A percentile compares a stretch with the other conserved stretches of the same genome.
These are phyloP conservation scores for Callospermophilus lateralis DNA, from an alignment of 2,113 vertebrate genomes.

Conservation along the genomic window DNA sequence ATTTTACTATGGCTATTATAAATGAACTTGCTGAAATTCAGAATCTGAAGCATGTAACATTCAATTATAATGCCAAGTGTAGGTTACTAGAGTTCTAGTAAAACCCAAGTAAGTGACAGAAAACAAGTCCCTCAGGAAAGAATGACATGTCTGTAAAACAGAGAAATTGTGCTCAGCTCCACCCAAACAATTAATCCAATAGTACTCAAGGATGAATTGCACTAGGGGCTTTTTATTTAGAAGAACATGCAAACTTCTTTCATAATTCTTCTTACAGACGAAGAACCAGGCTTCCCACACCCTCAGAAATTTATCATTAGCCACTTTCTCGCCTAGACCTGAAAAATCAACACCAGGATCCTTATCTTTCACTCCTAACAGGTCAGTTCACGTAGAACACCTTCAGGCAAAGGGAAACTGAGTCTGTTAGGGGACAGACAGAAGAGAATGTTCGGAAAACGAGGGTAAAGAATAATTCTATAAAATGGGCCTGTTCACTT, in stretches of 20 bases:
- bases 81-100: neutral
- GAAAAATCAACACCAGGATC: neutral
- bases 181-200: neutral
- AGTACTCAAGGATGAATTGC: accelerated
- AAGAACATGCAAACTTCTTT: neutral
- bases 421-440: no score
- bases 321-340: neutral
- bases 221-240: accelerated
- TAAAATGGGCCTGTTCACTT: no score
- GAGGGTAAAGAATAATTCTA: no score
- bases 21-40: neutral
- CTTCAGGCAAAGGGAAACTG: neutral
- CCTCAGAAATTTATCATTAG: neutral
- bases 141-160: neutral
- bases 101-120: neutral
- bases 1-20: neutral
- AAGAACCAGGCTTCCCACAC: neutral
- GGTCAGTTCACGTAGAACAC: neutral
- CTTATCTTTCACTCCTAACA: neutral
- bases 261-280: neutral
- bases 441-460: no score
- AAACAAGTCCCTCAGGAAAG: neutral
- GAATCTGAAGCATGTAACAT: no score
- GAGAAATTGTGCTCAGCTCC: neutral
- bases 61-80: neutral